Evolutionary conservation across 2,797 vertebrate genomes (phyloP), one percentile per base, ranked within the genome.

Genomic region (Anguilla marmorata): DNA sequence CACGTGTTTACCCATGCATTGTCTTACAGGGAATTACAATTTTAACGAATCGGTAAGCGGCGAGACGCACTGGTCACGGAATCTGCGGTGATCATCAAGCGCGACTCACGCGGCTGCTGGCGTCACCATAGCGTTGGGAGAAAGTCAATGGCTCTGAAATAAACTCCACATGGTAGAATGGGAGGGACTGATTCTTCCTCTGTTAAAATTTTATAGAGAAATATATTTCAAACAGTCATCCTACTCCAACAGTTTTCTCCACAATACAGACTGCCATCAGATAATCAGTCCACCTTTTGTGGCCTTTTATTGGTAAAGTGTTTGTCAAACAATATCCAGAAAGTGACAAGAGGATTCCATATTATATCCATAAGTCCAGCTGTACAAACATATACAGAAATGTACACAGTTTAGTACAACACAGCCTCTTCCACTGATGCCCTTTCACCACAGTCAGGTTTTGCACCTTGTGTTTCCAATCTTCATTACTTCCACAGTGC

Each of bases 31-130:
- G 88, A 91, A 92, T 92, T 91, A 89, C 89, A 90, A 92, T 93
- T 96, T 95, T 95, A 95, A 93, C 93, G 93, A 95, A 94, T 95
- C 94, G 92, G 93, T 92, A 92, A 95, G 95, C 95, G 95, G 95
- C 94, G 95, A 91, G 93, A 94, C 95, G 96, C 96, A 96, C 96
- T 96, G 96, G 95, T 93, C 91, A 95, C 93, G 91, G 92, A 86
- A 83, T 92, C 91, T 33, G 92, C 90, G 93, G 92, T 92, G 92
- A 93, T 95, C 94, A 94, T 93, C 87, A 89, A 92, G 94, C 92
- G 93, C 93, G 92, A 95, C 93, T 95, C 90, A 95, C 94, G 95
- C 94, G 95, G 95, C 93, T 94, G 91, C 95, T 95, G 95, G 95
- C 95, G 94, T 95, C 95, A 94, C 95, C 96, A 95, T 95, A 94